Percentiles rank a stretch among this genome's conserved stretches.
Conservation (phyloP, 1,140 invertebrate genomes). For the Mercenaria mercenaria region DNA sequence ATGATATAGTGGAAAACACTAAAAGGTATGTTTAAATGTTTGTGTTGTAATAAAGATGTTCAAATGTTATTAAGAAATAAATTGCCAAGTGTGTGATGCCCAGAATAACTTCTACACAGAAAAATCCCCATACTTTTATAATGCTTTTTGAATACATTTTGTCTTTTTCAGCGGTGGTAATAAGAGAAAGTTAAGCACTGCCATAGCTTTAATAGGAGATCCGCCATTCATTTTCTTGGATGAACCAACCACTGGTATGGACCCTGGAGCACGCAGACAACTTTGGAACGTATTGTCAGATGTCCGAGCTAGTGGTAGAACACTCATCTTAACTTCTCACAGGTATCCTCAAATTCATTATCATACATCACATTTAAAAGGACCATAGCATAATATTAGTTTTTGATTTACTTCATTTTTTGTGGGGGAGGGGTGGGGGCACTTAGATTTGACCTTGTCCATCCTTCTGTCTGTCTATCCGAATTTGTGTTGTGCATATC, state of each 20-base stretch:
- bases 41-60: no score
- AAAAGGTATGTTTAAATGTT: no score
- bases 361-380: background rate
- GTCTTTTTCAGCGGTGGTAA: conserved; percentile 92
- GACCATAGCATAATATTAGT: background rate
- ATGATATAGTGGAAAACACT: no score
- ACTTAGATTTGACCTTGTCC: background rate
- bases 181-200: conserved; percentile 97
- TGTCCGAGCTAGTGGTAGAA: conserved; percentile 81
- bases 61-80: no score
- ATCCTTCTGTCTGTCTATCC: background rate
- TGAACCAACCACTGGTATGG: conserved; percentile 87
- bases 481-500: no score
- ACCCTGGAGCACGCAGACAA: conserved; percentile 86
- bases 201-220: conserved; percentile 92
- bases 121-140: no score
- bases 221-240: conserved; percentile 86
- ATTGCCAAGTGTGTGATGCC: no score
- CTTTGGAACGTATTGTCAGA: conserved; percentile 86
- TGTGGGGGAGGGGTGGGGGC: no score
- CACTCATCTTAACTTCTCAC: conserved; percentile 84
- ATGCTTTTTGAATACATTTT: no score
- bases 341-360: conserved; percentile 75
- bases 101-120: no score
- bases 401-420: background rate